Conservation (phyloP, 1,140 invertebrate species). For the Lucilia sericata region DNA sequence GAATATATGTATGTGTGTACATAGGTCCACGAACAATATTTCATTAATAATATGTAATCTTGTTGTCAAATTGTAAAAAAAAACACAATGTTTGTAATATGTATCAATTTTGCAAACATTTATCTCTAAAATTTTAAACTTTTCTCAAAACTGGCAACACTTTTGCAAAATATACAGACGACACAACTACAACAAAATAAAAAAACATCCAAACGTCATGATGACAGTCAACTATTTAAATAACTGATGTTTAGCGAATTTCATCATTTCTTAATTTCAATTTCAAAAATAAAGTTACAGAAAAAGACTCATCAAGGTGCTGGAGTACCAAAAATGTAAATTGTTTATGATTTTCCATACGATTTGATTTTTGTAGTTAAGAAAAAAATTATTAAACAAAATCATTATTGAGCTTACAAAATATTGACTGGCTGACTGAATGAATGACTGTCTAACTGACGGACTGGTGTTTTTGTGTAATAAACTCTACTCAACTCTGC, state of each 20-base stretch:
- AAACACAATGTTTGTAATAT: too few relatives aligned
- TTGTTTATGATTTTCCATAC: not conserved
- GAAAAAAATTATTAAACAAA: not conserved
- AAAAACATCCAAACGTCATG: not conserved
- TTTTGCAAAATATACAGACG: not conserved
- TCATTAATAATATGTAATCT: too few relatives aligned
- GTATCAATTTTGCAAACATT: too few relatives aligned
- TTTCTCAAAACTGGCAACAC: not conserved
- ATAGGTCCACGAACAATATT: too few relatives aligned
- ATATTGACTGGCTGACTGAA: too few relatives aligned
- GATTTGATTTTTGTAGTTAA: not conserved
- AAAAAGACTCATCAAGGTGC: not conserved
- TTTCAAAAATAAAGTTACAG: not conserved
- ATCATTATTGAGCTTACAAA: not conserved
- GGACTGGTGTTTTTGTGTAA: not conserved
- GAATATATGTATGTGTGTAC: too few relatives aligned
- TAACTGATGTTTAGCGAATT: not conserved
- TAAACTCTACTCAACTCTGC: not conserved
- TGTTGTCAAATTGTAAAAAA: too few relatives aligned
- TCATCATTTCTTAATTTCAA: not conserved
- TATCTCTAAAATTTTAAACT: too few relatives aligned
- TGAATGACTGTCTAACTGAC: not conserved
- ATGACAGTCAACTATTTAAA: not conserved
- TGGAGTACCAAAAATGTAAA: not conserved
- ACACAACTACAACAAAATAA: not conserved